Percentiles rank a stretch among this genome's conserved stretches.
phyloP scores from a whole-genome alignment of 2,113 vertebrate species.

The Cebus imitator region DNA sequence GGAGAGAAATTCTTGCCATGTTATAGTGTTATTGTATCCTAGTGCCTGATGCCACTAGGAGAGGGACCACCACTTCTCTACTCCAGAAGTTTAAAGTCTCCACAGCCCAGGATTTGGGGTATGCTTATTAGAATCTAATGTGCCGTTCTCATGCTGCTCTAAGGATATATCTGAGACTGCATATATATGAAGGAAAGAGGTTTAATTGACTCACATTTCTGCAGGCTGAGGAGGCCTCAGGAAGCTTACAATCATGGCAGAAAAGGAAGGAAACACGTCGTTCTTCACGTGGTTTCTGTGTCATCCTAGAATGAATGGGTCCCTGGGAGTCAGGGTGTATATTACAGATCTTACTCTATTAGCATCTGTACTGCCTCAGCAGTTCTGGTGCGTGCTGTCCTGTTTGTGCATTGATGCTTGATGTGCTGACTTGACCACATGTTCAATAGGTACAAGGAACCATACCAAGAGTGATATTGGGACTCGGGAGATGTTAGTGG shows the following conservation, averaged over 20 bases:
- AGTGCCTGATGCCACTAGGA: fast-evolving
- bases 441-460: fast-evolving
- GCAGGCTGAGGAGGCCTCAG: too few species aligned
- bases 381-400: fast-evolving
- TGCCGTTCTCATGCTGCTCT: too few species aligned
- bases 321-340: not conserved
- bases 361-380: not conserved
- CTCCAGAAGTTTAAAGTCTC: not conserved
- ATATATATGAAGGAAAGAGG: too few species aligned
- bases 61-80: too few species aligned
- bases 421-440: not conserved
- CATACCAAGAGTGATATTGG: not conserved
- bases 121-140: fast-evolving
- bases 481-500: fast-evolving
- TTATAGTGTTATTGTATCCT: fast-evolving
- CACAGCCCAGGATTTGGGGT: too few species aligned
- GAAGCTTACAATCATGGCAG: too few species aligned
- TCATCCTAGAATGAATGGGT: not conserved
- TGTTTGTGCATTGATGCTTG: fast-evolving
- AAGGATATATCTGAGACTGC: too few species aligned
- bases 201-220: too few species aligned
- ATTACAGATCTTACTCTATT: not conserved
- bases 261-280: too few species aligned
- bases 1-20: fast-evolving
- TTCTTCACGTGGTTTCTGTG: not conserved